A percentile compares a stretch with the other conserved stretches of the same genome.
Conservation (phyloP, 2,113 vertebrate genomes). For the Probosciger aterrimus region DNA sequence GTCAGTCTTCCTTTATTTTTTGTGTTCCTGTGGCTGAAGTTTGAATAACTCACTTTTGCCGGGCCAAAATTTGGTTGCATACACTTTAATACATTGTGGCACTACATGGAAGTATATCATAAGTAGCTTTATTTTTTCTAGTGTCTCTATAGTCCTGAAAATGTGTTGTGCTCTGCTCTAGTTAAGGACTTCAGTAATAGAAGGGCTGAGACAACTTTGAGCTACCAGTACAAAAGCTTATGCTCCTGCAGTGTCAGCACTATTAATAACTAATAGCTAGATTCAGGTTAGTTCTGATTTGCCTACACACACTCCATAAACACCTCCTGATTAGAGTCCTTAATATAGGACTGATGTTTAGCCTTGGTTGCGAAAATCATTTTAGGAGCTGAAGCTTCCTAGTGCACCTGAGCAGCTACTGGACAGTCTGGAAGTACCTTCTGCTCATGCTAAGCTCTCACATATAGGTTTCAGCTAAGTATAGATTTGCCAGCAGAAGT, state of each 20-base stretch:
- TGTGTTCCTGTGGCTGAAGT: neutral
- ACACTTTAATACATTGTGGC: neutral
- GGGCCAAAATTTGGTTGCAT: neutral
- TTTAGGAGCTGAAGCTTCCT: neutral
- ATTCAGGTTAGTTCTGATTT: neutral
- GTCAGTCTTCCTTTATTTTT: neutral
- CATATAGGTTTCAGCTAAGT: neutral
- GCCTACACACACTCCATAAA: neutral
- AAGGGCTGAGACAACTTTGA: neutral
- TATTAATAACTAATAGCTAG: neutral
- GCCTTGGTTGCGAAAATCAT: neutral
- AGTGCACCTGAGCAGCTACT: neutral
- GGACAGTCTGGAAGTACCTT: neutral
- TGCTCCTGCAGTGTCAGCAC: neutral
- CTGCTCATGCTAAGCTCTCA: neutral
- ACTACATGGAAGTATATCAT: neutral
- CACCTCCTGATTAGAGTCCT: neutral
- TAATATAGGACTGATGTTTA: neutral
- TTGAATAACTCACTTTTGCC: neutral
- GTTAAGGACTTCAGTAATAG: neutral
- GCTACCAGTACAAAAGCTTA: neutral
- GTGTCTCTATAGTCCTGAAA: neutral
- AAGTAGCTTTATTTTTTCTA: neutral
- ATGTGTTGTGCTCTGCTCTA: neutral
- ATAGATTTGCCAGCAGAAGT: neutral